Conservation (phyloP, 2,797 vertebrate species). For the Pangasius macronema region DNA sequence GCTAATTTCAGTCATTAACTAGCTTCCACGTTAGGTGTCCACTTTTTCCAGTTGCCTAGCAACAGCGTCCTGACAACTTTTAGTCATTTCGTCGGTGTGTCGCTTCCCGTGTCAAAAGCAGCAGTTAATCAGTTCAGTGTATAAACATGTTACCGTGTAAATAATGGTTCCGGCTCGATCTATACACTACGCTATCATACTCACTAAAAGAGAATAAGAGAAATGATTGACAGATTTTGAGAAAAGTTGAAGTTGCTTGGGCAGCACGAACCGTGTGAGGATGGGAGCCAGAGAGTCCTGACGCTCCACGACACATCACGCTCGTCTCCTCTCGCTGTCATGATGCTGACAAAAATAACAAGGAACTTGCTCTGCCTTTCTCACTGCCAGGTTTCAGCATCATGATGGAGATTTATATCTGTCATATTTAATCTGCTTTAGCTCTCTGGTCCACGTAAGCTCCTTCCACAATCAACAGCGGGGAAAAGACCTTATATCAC, state of each 20-base stretch:
- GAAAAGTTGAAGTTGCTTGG: background rate
- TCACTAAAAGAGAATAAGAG: background rate
- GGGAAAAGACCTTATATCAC: too few relatives aligned
- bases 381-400: background rate
- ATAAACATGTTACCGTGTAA: background rate
- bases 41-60: conserved; percentile 28
- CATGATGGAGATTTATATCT: background rate
- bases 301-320: background rate
- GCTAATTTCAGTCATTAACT: conserved; percentile 2
- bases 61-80: conserved; percentile 5
- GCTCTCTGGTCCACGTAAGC: too few relatives aligned
- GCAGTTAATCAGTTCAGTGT: background rate
- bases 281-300: background rate
- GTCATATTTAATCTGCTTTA: background rate
- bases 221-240: background rate
- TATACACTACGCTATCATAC: background rate
- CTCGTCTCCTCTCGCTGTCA: background rate
- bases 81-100: background rate
- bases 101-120: background rate
- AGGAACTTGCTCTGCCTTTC: background rate
- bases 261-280: background rate
- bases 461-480: too few relatives aligned
- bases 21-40: conserved; percentile 3
- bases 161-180: background rate
- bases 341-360: background rate